These are phyloP conservation scores for Epizoanthus stellaris DNA, from an alignment of 92 coral and sea anemone genomes.

Conservation along the genomic window DNA sequence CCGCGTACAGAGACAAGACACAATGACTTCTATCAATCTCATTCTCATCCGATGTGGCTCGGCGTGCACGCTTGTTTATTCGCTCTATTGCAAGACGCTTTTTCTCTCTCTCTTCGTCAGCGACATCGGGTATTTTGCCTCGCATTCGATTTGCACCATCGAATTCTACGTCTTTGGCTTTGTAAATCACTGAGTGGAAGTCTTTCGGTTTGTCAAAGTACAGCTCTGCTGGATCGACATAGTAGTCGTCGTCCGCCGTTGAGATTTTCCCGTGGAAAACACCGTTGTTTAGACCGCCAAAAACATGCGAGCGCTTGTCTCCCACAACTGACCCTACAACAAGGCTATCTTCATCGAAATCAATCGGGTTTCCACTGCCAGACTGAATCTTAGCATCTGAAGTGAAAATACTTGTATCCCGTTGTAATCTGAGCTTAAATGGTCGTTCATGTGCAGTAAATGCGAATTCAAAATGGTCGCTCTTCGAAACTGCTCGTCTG, in stretches of 20 bases:
- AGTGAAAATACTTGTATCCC: slow-evolving; percentile 77
- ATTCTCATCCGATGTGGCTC: slow-evolving; percentile 55
- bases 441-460: slow-evolving; percentile 81
- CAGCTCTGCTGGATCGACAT: slow-evolving; percentile 88
- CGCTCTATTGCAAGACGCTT: not conserved
- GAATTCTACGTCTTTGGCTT: slow-evolving; percentile 75
- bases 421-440: slow-evolving; percentile 70
- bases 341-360: slow-evolving; percentile 74
- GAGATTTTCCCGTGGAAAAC: slow-evolving; percentile 89
- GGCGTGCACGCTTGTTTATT: slow-evolving; percentile 48
- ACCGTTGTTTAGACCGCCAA: slow-evolving; percentile 88
- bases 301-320: slow-evolving; percentile 79
- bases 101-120: slow-evolving; percentile 39
- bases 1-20: slow-evolving; percentile 83
- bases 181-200: slow-evolving; percentile 95
- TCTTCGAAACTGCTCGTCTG: slow-evolving; percentile 70
- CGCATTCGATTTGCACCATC: slow-evolving; percentile 54
- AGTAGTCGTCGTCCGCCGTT: slow-evolving; percentile 71
- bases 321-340: slow-evolving; percentile 85
- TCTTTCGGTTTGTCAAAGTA: slow-evolving; percentile 71
- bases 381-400: slow-evolving; percentile 76
- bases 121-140: slow-evolving; percentile 33
- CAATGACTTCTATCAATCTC: slow-evolving; percentile 67
- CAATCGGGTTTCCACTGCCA: slow-evolving; percentile 77
- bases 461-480: slow-evolving; percentile 63